Evolutionary conservation across 2,888 invertebrate genomes (phyloP), one percentile per base, ranked within the genome.

Genomic region (Volucella bombylans): DNA sequence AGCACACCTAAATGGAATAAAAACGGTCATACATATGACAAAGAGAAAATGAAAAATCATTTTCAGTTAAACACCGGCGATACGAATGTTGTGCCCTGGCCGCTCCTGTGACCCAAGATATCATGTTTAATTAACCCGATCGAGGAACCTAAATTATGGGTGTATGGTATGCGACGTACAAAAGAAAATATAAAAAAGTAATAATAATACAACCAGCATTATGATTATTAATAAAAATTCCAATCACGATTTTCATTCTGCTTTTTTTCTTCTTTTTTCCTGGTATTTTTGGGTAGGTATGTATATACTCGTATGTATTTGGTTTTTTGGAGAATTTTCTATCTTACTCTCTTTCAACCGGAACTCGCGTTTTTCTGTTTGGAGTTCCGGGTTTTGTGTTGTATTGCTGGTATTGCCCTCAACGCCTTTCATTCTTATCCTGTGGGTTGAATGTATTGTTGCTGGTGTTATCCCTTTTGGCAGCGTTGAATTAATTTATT

Each of bases 151-250:
- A 72, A 43, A 23, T 1, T 59, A 67, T 18, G 4, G 31, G 31
- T 31, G 31, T 31, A 31, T 31, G 31, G 31, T 31, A 31, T 31
- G 6, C 31, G 6, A 6, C 6, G 6, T 31, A 31, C 31, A 31
- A 31, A 31, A 31, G 64, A 14, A 76, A 81, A 43, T 67, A 54
- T 2, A 55, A 54, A 69, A 54, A 65, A 71, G 65, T 49, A 2
- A 65, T 47, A 72, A 50, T 54, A 82, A 72, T 78, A 78, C 49
- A 65, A 82, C 78, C 38, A 85, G 71, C 80, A 85, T 85, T 80
- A 85, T 85, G 83, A 81, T 85, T 85, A 85, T 85, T 85, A 85
- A 80, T 85, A 85, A 85, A 85, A 85, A 85, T 85, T 85, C 83
- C 80, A 85, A 85, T 85, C 83, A 85, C 83, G 83, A 85, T 76